Conservation (phyloP, 2,888 invertebrate species). For the Sarcophaga caerulescens region DNA sequence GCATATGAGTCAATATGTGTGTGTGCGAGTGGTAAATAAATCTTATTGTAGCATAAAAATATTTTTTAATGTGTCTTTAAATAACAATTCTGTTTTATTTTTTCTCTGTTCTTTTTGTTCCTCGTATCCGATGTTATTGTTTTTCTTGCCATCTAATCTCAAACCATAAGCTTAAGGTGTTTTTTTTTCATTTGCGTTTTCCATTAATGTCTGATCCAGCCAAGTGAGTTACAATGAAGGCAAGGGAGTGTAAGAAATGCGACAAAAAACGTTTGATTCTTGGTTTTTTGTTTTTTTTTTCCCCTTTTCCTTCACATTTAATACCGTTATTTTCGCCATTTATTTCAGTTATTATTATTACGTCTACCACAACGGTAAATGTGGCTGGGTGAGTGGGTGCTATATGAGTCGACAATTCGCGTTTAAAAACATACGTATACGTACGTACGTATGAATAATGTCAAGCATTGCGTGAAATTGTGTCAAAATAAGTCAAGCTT, state of each 20-base stretch:
- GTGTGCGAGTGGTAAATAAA: constrained; percentile 58
- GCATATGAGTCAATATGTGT: neutral
- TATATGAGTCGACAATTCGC: neutral
- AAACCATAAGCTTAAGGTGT: constrained; percentile 14
- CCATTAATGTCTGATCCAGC: neutral
- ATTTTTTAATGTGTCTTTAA: constrained; percentile 61
- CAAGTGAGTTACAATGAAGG: neutral
- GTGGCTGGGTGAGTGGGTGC: constrained; percentile 8
- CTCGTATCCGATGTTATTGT: no score
- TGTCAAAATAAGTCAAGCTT: constrained; percentile 68
- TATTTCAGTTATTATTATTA: constrained; percentile 26
- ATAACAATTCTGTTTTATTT: constrained; percentile 18
- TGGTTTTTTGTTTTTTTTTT: constrained; percentile 4
- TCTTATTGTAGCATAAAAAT: constrained; percentile 54
- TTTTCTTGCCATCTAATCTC: constrained; percentile 27
- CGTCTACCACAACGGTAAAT: neutral
- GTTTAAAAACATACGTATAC: neutral
- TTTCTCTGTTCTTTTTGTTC: constrained; percentile 8
- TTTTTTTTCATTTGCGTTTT: constrained; percentile 13
- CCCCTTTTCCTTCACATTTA: neutral
- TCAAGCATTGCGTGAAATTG: constrained; percentile 68
- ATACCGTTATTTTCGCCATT: constrained; percentile 3
- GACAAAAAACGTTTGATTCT: constrained; percentile 12
- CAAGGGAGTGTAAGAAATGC: neutral
- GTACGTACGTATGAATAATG: constrained; percentile 21